phyloP scores from a whole-genome alignment of 2,888 invertebrate genomes.

The Linnaemya tessellans region DNA sequence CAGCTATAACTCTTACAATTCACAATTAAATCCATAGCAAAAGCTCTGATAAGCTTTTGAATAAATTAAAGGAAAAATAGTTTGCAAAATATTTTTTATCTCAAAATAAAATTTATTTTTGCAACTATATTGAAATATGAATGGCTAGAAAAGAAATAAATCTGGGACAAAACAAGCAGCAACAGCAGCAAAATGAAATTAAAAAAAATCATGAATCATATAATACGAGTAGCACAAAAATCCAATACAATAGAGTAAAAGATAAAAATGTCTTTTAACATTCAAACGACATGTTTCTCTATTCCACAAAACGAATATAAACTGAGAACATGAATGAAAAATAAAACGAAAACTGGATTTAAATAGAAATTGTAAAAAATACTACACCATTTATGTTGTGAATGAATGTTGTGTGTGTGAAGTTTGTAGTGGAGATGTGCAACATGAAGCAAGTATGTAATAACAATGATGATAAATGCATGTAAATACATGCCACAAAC shows the following conservation, averaged over 20 bases:
- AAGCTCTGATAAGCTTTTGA: conserved; percentile 32
- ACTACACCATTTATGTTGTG: background rate
- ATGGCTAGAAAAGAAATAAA: conserved; percentile 43
- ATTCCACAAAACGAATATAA: conserved; percentile 17
- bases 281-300: conserved; percentile 30
- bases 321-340: conserved; percentile 19
- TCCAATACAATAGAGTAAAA: conserved; percentile 28
- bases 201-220: conserved; percentile 2
- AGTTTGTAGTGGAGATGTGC: conserved; percentile 1
- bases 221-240: background rate
- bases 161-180: conserved; percentile 29
- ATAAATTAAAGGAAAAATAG: conserved; percentile 18
- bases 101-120: conserved; percentile 27
- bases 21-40: conserved; percentile 41
- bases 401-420: background rate
- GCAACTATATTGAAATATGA: conserved; percentile 48
- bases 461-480: background rate
- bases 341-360: background rate
- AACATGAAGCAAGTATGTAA: conserved; percentile 15
- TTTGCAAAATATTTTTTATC: conserved; percentile 35
- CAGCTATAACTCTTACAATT: background rate
- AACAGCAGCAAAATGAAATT: background rate
- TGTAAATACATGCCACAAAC: conserved; percentile 2
- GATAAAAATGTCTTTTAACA: conserved; percentile 49
- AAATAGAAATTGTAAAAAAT: conserved; percentile 30